Conservation (phyloP, 2,113 vertebrate genomes). For the Phyllostomus hastatus region DNA sequence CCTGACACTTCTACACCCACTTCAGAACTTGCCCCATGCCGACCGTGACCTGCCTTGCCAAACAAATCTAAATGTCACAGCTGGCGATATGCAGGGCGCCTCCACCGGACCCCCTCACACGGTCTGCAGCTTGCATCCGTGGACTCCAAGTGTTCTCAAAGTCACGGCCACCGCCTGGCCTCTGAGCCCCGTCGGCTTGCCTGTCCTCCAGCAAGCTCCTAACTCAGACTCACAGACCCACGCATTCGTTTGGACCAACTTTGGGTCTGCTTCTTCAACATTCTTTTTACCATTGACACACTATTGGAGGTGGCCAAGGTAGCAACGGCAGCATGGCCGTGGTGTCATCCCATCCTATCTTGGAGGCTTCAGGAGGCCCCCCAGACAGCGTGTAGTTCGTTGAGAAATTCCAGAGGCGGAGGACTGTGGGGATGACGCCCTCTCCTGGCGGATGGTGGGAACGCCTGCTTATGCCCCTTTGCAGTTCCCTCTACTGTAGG, state of each 20-base stretch:
- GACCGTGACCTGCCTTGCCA: background rate
- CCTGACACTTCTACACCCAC: background rate
- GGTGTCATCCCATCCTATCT: too few relatives aligned
- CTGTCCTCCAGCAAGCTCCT: background rate
- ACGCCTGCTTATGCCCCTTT: background rate
- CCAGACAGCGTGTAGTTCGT: rapidly evolving
- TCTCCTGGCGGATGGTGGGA: slow-evolving; percentile 55
- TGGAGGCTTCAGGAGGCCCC: background rate
- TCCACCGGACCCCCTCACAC: background rate
- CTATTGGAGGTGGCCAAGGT: background rate
- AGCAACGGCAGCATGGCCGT: background rate
- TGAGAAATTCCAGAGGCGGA: background rate
- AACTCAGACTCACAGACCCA: background rate
- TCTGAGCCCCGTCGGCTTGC: rapidly evolving
- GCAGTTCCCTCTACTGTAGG: slow-evolving; percentile 15
- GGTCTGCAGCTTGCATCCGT: background rate
- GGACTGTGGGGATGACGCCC: slow-evolving; percentile 35
- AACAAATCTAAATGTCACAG: background rate
- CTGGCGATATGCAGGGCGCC: background rate
- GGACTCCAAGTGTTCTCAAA: background rate
- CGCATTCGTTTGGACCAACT: background rate
- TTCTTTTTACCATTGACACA: background rate
- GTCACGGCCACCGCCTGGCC: background rate
- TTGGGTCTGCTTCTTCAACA: background rate
- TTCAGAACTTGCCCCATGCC: background rate